These are phyloP conservation scores for Tupaia tana DNA, from an alignment of 2,113 vertebrate species.

Conservation along the genomic window DNA sequence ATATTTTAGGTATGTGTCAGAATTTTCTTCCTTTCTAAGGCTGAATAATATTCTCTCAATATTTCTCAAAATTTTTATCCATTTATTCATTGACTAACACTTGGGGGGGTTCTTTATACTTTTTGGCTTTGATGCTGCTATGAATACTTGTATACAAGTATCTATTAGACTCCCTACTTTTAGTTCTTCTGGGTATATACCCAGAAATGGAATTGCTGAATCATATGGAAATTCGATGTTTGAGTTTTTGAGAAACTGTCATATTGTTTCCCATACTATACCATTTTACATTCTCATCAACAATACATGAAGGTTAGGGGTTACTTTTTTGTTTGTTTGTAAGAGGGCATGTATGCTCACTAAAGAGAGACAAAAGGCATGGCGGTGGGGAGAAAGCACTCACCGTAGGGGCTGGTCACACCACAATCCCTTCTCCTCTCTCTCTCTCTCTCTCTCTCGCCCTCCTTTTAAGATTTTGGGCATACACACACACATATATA, in stretches of 20 bases:
- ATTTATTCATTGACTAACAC: not conserved
- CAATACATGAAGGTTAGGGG: not conserved
- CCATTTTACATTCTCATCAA: not conserved
- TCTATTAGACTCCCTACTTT: not conserved
- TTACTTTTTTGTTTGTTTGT: not conserved
- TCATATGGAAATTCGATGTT: not conserved
- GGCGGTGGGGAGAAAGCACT: too few species aligned
- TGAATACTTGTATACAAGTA: not conserved
- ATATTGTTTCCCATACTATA: not conserved
- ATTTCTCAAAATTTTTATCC: not conserved
- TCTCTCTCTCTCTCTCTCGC: too few species aligned
- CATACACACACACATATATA: too few species aligned
- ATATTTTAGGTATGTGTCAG: not conserved
- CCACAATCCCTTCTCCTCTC: too few species aligned
- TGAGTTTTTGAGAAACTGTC: not conserved
- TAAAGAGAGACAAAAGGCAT: too few species aligned
- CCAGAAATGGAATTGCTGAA: not conserved
- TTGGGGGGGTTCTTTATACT: not conserved
- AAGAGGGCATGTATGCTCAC: too few species aligned
- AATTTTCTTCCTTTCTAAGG: constrained; percentile 28
- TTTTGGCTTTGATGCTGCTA: not conserved
- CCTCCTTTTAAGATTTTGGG: too few species aligned
- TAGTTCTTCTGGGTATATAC: not conserved
- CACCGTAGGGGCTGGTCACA: too few species aligned
- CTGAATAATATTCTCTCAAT: not conserved